Evolutionary conservation across 2,113 vertebrate species (phyloP), one percentile per base, ranked within the genome.

Genomic region (Tinamus guttatus): DNA sequence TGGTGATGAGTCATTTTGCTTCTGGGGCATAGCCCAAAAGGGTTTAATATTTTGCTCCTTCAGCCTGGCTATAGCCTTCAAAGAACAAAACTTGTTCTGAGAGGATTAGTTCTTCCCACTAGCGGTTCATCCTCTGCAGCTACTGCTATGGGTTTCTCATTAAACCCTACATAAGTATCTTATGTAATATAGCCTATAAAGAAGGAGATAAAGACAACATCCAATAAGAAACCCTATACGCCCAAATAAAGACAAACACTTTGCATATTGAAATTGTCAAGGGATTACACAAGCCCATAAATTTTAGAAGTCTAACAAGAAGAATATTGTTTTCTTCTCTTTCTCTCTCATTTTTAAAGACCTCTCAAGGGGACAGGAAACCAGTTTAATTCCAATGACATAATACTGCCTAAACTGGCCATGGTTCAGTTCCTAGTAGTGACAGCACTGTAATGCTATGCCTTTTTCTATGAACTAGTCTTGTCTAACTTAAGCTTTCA

Each of bases 271-370:
- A 40, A 68, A 94, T 62, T 52, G 93, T 62, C 36, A 68, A 28
- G 22, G 30, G 41, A 49, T 73, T 86, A 76, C 80, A 86, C 18
- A 70, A 27, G 70, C 62, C 81, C 67, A 58, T 65, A 95, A 93
- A 91, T 87, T 62, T 91, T 71, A 71, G 78, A 89, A 90, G 83
- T 78, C 79, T 95, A 94, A 87, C 93, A 93, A 94, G 85, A 96
- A 93, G 90, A 96, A 96, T 95, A 92, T 94, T 97, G 96, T 97
- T 97, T 98, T 97, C 90, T 80, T 94, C 86, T 96, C 34, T 71
- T 71, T 71, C 25, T 43, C 62, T 81, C 68, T 96, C 81, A 92
- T 94, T 97, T 98, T 95, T 95, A 94, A 93, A 95, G 87, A 52
- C 54, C 87, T 96, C 93, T 96, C 95, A 90, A 97, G 87, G 92